Conservation (phyloP, 2,888 invertebrate genomes). For the Hyalella azteca region DNA sequence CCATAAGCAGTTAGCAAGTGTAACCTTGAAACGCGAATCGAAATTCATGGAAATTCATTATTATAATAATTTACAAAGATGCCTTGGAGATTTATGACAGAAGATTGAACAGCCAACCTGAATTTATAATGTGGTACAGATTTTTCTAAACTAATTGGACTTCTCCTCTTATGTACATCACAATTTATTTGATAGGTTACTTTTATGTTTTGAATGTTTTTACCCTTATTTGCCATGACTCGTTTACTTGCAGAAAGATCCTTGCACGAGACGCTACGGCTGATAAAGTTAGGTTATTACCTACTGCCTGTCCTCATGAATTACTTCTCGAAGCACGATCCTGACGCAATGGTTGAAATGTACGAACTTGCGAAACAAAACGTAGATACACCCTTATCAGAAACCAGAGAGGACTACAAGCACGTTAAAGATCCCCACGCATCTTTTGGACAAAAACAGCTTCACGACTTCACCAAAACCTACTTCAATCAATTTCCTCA, state of each 20-base stretch:
- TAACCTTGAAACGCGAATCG: too few species aligned
- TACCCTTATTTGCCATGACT: too few species aligned
- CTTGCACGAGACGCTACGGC: background rate
- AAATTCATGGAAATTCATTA: too few species aligned
- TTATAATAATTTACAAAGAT: too few species aligned
- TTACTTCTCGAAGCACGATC: background rate
- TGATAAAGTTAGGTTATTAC: background rate
- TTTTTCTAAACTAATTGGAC: too few species aligned
- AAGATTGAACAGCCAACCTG: too few species aligned
- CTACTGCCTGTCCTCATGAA: background rate
- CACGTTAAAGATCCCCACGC: background rate
- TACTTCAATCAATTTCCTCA: background rate
- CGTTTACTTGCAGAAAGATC: background rate
- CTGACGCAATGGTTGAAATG: background rate
- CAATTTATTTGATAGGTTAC: too few species aligned
- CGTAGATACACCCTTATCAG: background rate
- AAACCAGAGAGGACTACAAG: background rate
- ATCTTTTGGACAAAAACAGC: background rate
- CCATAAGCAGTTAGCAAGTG: too few species aligned
- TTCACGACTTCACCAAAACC: background rate
- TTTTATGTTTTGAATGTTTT: too few species aligned
- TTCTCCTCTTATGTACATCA: too few species aligned
- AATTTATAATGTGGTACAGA: too few species aligned
- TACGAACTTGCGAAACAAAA: background rate
- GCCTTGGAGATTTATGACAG: too few species aligned